phyloP scores from a whole-genome alignment of 2,888 invertebrate genomes.

The Conus canariensis region DNA sequence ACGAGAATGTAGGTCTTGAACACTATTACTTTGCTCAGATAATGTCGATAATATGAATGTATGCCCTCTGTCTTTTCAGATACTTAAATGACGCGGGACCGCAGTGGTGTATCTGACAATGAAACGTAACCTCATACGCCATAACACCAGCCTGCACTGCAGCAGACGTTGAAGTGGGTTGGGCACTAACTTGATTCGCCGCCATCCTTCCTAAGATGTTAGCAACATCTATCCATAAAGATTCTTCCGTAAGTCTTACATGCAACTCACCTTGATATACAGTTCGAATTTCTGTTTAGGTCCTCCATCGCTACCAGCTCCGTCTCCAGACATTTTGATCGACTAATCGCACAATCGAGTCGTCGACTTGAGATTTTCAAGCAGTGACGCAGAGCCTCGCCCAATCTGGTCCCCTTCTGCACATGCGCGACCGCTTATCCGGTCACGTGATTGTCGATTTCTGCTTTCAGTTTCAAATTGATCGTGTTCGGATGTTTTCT shows the following conservation, averaged over 20 bases:
- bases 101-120: background rate
- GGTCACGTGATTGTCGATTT: constrained; percentile 46
- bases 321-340: constrained; percentile 49
- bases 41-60: too few species aligned
- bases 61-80: background rate
- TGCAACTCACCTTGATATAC: constrained; percentile 59
- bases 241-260: background rate
- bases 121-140: background rate
- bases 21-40: too few species aligned
- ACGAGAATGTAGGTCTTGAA: background rate
- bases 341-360: constrained; percentile 26
- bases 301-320: constrained; percentile 39
- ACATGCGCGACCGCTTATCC: constrained; percentile 49
- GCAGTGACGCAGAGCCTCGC: constrained; percentile 56
- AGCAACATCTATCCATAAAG: background rate
- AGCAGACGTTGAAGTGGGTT: constrained; percentile 27
- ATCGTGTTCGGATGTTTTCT: background rate
- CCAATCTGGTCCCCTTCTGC: constrained; percentile 46
- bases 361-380: constrained; percentile 25
- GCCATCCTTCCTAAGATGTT: background rate
- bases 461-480: constrained; percentile 23
- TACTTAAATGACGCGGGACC: background rate
- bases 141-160: background rate
- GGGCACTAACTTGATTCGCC: constrained; percentile 17
- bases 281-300: constrained; percentile 57